These are phyloP conservation scores for Aleadryas rufinucha DNA, from an alignment of 2,113 vertebrate species.

Conservation along the genomic window DNA sequence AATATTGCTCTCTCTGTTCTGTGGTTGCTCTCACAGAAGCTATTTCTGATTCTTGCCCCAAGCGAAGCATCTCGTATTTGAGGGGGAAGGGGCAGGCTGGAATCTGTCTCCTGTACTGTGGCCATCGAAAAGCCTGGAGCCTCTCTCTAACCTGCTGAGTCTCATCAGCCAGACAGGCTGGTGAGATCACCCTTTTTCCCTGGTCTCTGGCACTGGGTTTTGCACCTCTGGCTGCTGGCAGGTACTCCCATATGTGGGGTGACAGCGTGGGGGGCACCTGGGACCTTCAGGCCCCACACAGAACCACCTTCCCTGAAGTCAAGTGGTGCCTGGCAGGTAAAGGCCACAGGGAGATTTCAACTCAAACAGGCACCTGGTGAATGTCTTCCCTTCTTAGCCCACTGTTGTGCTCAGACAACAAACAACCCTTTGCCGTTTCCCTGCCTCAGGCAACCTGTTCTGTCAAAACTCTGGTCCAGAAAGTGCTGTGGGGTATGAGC, in stretches of 20 bases:
- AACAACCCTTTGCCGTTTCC: neutral
- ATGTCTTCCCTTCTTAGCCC: neutral
- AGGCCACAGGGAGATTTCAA: neutral
- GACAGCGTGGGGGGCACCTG: neutral
- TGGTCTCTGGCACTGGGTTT: neutral
- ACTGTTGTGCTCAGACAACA: neutral
- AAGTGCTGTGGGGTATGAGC: neutral
- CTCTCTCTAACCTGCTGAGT: conserved; percentile 7
- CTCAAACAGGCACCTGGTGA: neutral
- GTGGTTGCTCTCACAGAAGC: neutral
- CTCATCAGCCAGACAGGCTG: neutral
- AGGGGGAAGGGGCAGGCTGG: conserved; percentile 19
- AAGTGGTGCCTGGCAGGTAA: neutral
- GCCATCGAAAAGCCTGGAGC: neutral
- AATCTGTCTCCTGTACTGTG: neutral
- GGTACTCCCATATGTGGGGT: neutral
- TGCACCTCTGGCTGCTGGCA: neutral
- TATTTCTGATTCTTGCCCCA: conserved; percentile 34
- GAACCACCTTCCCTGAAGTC: neutral
- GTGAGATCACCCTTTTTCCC: neutral
- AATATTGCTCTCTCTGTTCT: conserved; percentile 8
- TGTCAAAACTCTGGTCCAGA: neutral
- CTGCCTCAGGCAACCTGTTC: conserved; percentile 30
- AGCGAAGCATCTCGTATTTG: neutral
- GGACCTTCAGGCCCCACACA: neutral